phyloP scores from a whole-genome alignment of 2,888 invertebrate species.

The Cerastis leucographa region DNA sequence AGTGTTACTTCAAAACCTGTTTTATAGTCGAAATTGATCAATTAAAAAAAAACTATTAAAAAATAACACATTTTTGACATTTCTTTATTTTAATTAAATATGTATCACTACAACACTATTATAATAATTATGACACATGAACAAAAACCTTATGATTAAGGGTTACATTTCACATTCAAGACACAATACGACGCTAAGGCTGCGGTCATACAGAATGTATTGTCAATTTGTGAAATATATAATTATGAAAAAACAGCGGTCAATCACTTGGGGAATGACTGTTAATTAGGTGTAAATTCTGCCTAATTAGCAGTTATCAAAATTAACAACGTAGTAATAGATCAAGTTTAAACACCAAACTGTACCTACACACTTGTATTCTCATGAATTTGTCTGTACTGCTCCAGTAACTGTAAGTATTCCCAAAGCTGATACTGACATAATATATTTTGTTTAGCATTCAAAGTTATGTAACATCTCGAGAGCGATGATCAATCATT shows the following conservation, averaged over 20 bases:
- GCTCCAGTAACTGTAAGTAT: not conserved
- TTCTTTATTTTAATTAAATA: slow-evolving; percentile 20
- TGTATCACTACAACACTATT: not conserved
- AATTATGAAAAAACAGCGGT: not conserved
- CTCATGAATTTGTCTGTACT: not conserved
- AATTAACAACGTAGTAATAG: not conserved
- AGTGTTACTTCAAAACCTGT: not conserved
- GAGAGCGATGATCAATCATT: not conserved
- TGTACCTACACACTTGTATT: too few species aligned
- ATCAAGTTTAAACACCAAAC: not conserved
- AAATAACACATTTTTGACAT: not conserved
- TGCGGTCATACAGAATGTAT: not conserved
- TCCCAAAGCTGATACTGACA: not conserved
- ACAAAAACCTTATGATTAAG: not conserved
- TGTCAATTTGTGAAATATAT: not conserved
- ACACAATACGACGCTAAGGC: not conserved
- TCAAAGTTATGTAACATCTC: too few species aligned
- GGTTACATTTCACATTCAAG: not conserved
- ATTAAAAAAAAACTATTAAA: not conserved
- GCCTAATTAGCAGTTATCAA: not conserved
- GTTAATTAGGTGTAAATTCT: not conserved
- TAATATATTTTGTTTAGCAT: not conserved
- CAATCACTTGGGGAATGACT: not conserved
- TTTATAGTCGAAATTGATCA: not conserved
- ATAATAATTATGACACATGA: slow-evolving; percentile 1